Percentiles rank a stretch among this genome's conserved stretches.
phyloP scores from a whole-genome alignment of 2,888 invertebrate genomes.

The Marasmarcha lunaedactyla region DNA sequence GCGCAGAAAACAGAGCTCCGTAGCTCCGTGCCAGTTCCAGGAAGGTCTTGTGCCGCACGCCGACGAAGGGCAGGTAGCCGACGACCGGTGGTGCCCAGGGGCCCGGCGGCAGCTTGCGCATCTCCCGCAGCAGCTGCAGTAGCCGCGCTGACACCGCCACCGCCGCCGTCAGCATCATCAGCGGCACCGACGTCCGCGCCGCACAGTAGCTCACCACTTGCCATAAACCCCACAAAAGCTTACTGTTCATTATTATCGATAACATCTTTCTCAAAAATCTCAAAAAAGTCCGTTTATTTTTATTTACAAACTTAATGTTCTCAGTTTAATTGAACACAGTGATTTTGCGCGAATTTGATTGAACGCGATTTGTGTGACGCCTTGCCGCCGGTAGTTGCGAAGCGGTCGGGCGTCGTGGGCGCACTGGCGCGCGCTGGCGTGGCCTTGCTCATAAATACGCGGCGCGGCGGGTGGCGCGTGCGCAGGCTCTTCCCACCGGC shows the following conservation, averaged over 20 bases:
- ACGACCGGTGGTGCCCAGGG: slow-evolving; percentile 89
- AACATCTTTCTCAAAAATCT: slow-evolving; percentile 32
- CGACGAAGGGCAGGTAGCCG: slow-evolving; percentile 86
- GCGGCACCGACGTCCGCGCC: slow-evolving; percentile 39
- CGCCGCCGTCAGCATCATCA: slow-evolving; percentile 58
- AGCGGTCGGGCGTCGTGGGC: slow-evolving; percentile 59
- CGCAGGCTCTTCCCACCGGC: slow-evolving; percentile 40
- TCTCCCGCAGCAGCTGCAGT: slow-evolving; percentile 47
- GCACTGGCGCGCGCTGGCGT: slow-evolving; percentile 59
- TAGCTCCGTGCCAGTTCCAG: slow-evolving; percentile 81
- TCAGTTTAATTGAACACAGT: too few species aligned
- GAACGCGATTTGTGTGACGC: neutral
- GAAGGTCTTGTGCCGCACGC: slow-evolving; percentile 82
- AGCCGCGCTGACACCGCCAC: slow-evolving; percentile 61
- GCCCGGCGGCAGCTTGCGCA: slow-evolving; percentile 80
- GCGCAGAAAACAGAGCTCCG: slow-evolving; percentile 84
- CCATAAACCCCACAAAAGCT: slow-evolving; percentile 67
- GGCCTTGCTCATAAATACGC: slow-evolving; percentile 69
- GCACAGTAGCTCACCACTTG: slow-evolving; percentile 57
- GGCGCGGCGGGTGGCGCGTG: slow-evolving; percentile 41
- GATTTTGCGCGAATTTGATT: neutral
- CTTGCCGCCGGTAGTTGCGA: slow-evolving; percentile 21
- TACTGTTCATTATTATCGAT: slow-evolving; percentile 49
- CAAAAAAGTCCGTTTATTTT: slow-evolving; percentile 14
- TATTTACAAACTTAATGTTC: slow-evolving; percentile 12